Percentiles rank a stretch among this genome's conserved stretches.
Conservation (phyloP, 2,888 invertebrate genomes). For the Melanostoma mellinum region DNA sequence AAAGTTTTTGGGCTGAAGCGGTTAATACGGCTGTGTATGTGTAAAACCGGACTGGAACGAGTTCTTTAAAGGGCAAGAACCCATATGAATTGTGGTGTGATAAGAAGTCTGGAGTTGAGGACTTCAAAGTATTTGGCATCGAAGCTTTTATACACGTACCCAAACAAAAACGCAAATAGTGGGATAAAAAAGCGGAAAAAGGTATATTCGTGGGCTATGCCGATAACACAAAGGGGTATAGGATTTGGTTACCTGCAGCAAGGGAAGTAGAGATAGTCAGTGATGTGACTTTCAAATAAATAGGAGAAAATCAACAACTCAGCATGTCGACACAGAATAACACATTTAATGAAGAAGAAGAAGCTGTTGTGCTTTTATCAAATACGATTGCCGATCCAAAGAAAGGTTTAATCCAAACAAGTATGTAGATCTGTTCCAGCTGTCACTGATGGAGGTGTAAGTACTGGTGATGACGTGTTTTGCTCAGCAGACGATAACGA, state of each 20-base stretch:
- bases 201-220: conserved; percentile 51
- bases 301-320: not conserved
- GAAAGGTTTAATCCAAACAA: not conserved
- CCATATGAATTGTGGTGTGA: conserved; percentile 74
- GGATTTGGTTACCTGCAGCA: conserved; percentile 36
- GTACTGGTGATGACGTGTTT: conserved; percentile 24
- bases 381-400: not conserved
- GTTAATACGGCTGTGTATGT: conserved; percentile 77
- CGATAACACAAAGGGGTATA: conserved; percentile 45
- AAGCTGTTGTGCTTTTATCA: not conserved
- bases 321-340: not conserved
- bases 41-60: conserved; percentile 76
- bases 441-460: conserved; percentile 11
- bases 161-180: conserved; percentile 49
- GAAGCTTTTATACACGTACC: conserved; percentile 38
- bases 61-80: conserved; percentile 67
- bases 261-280: conserved; percentile 41
- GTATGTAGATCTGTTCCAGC: not conserved
- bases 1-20: conserved; percentile 79
- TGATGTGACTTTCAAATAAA: conserved; percentile 45
- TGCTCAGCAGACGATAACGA: not conserved
- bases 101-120: conserved; percentile 6
- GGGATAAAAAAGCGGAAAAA: conserved; percentile 35
- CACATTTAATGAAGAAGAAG: not conserved
- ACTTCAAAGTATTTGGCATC: conserved; percentile 41